Base-by-base conservation (phyloP, 2,113 vertebrate species). In the Ascaphus truei region DNA sequence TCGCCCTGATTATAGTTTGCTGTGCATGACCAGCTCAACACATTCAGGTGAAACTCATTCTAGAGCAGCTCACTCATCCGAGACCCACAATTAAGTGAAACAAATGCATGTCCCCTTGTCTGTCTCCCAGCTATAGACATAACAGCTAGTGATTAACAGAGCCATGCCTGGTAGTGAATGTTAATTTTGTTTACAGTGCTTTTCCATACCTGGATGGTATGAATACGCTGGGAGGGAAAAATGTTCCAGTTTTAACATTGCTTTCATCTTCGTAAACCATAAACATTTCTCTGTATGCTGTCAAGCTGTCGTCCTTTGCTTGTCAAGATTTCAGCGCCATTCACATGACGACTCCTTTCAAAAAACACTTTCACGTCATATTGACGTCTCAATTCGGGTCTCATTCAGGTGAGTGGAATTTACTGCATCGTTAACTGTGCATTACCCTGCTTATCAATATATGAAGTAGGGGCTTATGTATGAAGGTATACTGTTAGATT, bases 81-180 rank as follows among this genome's bases (percentile, higher is more conserved):
- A 39, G 61, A 71, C 67, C 67, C 56, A 41, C 45, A 61, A 71
- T 71, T 71, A 71, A 52, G 67, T 71, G 57, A 71, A 71, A 71
- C 67, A 71, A 71, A 71, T 71, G 67, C 67, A 52, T 61, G 67
- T 71, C 47, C 57, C n/a, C 67, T 60, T 71, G 67, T 71, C 67
- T 61, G 52, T 71, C 67, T 60, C 16, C 33, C 33, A 68, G 55
- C 66, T 59, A 68, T 60, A 61, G 67, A 71, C 67, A 71, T 71
- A 71, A 69, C 47, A 30, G 45, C 22, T 16, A 11, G 47, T 71
- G 67, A 71, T 71, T 71, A 71, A 60, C 67, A 41, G 33, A 52
- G 47, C 45, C n/a, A 13, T 41, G 33, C 23, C 8, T 8, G 27
- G 33, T 50, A 52, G 25, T 60, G 57, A 71, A 71, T 71, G 45